Conservation (phyloP, 1,140 invertebrate species). For the Uloborus diversus region DNA sequence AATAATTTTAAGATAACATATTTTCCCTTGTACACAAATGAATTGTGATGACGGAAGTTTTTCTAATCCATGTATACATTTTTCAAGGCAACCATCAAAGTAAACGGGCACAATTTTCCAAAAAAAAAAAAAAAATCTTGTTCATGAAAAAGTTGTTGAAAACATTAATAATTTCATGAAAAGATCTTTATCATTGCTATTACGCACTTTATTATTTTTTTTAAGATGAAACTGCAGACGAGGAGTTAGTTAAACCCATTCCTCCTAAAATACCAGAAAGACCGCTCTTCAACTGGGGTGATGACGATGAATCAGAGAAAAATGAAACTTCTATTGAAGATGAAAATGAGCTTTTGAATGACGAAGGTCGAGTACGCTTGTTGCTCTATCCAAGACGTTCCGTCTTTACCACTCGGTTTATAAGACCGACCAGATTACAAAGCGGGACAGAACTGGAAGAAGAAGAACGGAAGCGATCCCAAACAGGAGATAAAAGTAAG, state of each 20-base stretch:
- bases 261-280: not conserved
- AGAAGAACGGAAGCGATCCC: slow-evolving; percentile 19
- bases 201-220: not conserved
- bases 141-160: too few species aligned
- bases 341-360: not conserved
- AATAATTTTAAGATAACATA: too few species aligned
- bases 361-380: slow-evolving; percentile 9
- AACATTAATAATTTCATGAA: too few species aligned
- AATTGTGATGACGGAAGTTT: too few species aligned
- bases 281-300: slow-evolving; percentile 11
- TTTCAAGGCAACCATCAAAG: too few species aligned
- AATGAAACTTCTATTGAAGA: not conserved
- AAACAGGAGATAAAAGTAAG: not conserved
- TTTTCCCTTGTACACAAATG: too few species aligned
- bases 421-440: not conserved
- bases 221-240: not conserved
- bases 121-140: too few species aligned
- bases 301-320: not conserved
- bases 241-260: not conserved
- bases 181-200: too few species aligned
- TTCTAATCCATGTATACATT: too few species aligned
- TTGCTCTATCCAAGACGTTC: slow-evolving; percentile 8
- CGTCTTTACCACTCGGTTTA: not conserved
- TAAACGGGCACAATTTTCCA: too few species aligned
- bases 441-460: slow-evolving; percentile 20